phyloP scores from a whole-genome alignment of 2,888 invertebrate genomes.

The Dicyrtoma fusca region DNA sequence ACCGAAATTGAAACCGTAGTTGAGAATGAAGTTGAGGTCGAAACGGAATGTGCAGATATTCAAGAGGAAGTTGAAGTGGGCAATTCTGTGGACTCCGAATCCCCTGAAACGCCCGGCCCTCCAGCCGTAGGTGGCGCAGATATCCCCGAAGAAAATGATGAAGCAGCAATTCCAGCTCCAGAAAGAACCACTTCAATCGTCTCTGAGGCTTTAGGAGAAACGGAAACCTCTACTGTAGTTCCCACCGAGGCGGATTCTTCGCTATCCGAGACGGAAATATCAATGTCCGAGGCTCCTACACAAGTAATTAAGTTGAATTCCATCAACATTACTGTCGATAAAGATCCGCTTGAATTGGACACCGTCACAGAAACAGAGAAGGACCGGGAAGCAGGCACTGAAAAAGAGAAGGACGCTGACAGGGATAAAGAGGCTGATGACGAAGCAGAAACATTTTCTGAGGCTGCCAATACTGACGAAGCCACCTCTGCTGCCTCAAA shows the following conservation, averaged over 20 bases:
- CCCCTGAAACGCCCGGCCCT: conserved; percentile 2
- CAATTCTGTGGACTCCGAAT: neutral
- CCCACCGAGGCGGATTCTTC: neutral
- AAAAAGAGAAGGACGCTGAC: neutral
- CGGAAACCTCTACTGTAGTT: neutral
- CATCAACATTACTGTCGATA: neutral
- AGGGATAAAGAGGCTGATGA: too few species aligned
- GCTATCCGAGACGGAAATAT: neutral
- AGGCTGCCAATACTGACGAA: too few species aligned
- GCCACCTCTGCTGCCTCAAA: neutral
- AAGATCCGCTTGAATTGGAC: neutral
- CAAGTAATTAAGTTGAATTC: neutral
- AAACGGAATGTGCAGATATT: neutral
- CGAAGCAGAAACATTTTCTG: neutral
- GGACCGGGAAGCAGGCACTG: neutral
- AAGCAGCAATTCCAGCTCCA: neutral
- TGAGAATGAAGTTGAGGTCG: conserved; percentile 26
- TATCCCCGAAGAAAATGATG: neutral
- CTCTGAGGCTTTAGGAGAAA: neutral
- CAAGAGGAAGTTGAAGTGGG: neutral
- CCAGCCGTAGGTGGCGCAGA: neutral
- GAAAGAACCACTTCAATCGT: neutral
- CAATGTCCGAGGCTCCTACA: too few species aligned
- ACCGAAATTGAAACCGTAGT: conserved; percentile 3
- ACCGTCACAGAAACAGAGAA: neutral